A percentile compares a stretch with the other conserved stretches of the same genome.
Evolutionary conservation across 2,113 vertebrate genomes (phyloP).

Genomic region (Eonycteris spelaea): DNA sequence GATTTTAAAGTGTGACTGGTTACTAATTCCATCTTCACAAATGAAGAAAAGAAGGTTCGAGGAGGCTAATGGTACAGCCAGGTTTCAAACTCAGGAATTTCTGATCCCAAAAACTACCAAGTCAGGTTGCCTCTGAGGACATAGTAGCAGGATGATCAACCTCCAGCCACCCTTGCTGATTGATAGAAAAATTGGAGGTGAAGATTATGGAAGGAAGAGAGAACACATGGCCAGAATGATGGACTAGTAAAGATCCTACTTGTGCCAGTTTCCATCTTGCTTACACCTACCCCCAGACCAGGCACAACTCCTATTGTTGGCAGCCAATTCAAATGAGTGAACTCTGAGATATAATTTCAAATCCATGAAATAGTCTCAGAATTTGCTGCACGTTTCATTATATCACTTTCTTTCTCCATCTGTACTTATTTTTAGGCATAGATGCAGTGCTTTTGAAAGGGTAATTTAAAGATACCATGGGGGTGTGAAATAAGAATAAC

Average conservation of each 20-base stretch:
- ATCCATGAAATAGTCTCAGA: not conserved
- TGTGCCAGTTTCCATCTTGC: not conserved
- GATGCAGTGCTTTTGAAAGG: not conserved
- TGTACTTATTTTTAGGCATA: not conserved
- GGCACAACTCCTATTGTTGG: not conserved
- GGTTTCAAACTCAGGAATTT: not conserved
- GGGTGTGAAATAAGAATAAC: not conserved
- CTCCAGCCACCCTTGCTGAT: not conserved
- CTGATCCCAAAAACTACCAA: not conserved
- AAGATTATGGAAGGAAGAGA: not conserved
- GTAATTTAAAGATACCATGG: not conserved
- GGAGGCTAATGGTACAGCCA: not conserved
- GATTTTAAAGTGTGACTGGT: constrained; percentile 41
- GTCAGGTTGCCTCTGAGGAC: not conserved
- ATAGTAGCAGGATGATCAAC: not conserved
- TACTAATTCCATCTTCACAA: constrained; percentile 54
- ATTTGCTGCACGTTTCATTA: not conserved
- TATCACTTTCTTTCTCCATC: not conserved
- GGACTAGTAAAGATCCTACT: too few species aligned
- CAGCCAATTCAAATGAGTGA: not conserved
- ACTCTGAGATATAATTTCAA: not conserved
- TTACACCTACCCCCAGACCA: not conserved
- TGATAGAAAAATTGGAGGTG: not conserved
- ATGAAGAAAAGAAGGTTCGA: constrained; percentile 9
- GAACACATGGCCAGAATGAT: not conserved